Evolutionary conservation across 2,113 vertebrate genomes (phyloP).

Genomic region (Hypomesus transpacificus): DNA sequence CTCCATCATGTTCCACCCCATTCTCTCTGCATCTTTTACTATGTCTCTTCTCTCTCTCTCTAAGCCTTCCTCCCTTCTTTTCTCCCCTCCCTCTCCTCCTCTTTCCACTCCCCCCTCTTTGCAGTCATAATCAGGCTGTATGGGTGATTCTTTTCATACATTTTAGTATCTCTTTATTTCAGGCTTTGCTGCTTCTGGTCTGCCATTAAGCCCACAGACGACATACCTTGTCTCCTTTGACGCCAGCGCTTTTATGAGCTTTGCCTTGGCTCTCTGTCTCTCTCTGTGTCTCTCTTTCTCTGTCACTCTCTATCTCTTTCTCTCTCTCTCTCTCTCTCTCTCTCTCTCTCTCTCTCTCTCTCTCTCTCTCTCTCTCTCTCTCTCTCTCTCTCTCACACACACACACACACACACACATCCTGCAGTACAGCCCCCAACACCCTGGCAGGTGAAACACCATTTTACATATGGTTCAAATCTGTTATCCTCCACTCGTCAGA

Average conservation of each 20-base stretch:
- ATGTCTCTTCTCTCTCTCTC: too few species aligned
- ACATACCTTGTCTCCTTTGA: constrained; percentile 49
- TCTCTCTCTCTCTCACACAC: constrained; percentile 44
- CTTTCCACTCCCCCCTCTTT: constrained; percentile 21
- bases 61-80: constrained; percentile 21
- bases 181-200: constrained; percentile 63
- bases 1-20: too few species aligned
- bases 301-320: background rate
- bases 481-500: constrained; percentile 42
- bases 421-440: constrained; percentile 37
- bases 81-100: constrained; percentile 16
- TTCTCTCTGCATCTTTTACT: too few species aligned
- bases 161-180: constrained; percentile 69
- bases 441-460: constrained; percentile 43
- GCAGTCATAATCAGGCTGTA: constrained; percentile 56
- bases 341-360: background rate
- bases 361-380: constrained; percentile 46
- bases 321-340: too few species aligned
- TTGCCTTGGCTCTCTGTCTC: constrained; percentile 3
- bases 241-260: constrained; percentile 25
- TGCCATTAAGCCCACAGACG: constrained; percentile 62
- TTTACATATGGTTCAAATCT: constrained; percentile 52
- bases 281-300: background rate
- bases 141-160: constrained; percentile 66
- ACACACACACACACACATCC: constrained; percentile 14